phyloP scores from a whole-genome alignment of 2,888 invertebrate species.

The Drosophila nr. fundita region DNA sequence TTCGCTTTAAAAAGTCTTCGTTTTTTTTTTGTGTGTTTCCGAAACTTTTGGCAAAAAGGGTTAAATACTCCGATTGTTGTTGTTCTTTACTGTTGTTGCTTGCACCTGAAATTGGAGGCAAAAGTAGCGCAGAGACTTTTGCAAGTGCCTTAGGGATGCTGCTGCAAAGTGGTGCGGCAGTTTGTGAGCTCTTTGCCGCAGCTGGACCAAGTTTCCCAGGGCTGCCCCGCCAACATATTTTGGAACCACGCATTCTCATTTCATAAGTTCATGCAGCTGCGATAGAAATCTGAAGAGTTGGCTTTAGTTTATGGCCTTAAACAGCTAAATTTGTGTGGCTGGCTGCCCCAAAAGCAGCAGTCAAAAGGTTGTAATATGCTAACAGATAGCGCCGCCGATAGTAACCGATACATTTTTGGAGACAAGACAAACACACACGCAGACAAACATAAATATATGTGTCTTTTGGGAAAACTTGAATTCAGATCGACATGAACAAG shows the following conservation, averaged over 20 bases:
- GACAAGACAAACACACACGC: slow-evolving; percentile 35
- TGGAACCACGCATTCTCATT: slow-evolving; percentile 40
- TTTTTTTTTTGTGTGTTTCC: slow-evolving; percentile 23
- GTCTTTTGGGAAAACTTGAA: slow-evolving; percentile 21
- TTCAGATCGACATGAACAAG: slow-evolving; percentile 26
- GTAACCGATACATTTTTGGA: slow-evolving; percentile 57
- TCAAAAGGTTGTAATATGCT: slow-evolving; percentile 52
- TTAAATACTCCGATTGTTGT: slow-evolving; percentile 60
- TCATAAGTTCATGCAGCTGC: slow-evolving; percentile 56
- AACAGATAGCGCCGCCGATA: slow-evolving; percentile 53
- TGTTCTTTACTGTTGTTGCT: slow-evolving; percentile 21
- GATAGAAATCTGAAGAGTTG: slow-evolving; percentile 46
- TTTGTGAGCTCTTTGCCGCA: slow-evolving; percentile 30
- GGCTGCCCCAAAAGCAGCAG: slow-evolving; percentile 38
- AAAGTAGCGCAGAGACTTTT: slow-evolving; percentile 57
- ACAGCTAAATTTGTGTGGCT: slow-evolving; percentile 41
- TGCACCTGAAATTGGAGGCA: slow-evolving; percentile 52
- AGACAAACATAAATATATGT: slow-evolving; percentile 36
- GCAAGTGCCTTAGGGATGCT: slow-evolving; percentile 64
- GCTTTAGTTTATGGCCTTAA: slow-evolving; percentile 53
- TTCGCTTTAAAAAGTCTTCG: slow-evolving; percentile 60
- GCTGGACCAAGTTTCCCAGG: slow-evolving; percentile 58
- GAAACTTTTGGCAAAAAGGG: slow-evolving; percentile 67
- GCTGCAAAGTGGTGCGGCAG: slow-evolving; percentile 5
- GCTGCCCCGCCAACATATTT: slow-evolving; percentile 41